These are phyloP conservation scores for Toxotes chatareus DNA, from an alignment of 2,113 vertebrate species.

Conservation along the genomic window DNA sequence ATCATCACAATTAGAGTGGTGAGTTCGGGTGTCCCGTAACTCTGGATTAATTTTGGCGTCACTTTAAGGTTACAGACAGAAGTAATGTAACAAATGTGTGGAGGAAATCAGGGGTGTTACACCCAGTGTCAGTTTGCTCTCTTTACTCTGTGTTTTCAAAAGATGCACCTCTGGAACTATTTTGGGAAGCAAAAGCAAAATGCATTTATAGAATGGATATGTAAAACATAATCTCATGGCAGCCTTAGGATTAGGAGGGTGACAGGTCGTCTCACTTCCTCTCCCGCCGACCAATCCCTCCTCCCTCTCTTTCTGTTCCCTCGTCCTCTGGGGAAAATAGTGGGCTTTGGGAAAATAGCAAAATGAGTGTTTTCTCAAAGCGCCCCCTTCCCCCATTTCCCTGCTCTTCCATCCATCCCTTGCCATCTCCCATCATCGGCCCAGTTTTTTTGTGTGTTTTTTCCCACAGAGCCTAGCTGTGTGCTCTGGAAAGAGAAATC, in stretches of 20 bases:
- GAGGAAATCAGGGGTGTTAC: not conserved
- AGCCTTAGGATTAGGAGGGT: slow-evolving; percentile 45
- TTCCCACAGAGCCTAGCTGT: slow-evolving; percentile 76
- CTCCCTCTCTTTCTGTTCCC: slow-evolving; percentile 9
- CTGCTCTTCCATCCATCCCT: slow-evolving; percentile 42
- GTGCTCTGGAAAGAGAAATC: slow-evolving; percentile 57
- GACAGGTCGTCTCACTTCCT: slow-evolving; percentile 62
- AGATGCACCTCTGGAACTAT: not conserved
- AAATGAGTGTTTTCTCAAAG: slow-evolving; percentile 74
- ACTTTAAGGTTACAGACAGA: slow-evolving; percentile 1
- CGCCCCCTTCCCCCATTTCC: slow-evolving; percentile 43
- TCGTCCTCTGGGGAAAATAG: slow-evolving; percentile 56
- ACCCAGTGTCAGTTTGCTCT: not conserved
- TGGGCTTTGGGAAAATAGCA: slow-evolving; percentile 70
- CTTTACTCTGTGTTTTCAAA: not conserved
- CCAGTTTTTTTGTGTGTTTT: slow-evolving; percentile 16
- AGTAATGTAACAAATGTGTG: not conserved
- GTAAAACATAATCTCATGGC: slow-evolving; percentile 29
- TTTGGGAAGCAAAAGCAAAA: slow-evolving; percentile 16
- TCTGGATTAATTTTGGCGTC: not conserved
- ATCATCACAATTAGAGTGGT: slow-evolving; percentile 34
- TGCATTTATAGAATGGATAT: not conserved
- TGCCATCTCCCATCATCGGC: not conserved
- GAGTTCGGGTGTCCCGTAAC: not conserved
- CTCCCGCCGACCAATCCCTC: slow-evolving; percentile 25